Base-by-base conservation (phyloP, 2,797 vertebrate species). In the Anguilla pacifica region DNA sequence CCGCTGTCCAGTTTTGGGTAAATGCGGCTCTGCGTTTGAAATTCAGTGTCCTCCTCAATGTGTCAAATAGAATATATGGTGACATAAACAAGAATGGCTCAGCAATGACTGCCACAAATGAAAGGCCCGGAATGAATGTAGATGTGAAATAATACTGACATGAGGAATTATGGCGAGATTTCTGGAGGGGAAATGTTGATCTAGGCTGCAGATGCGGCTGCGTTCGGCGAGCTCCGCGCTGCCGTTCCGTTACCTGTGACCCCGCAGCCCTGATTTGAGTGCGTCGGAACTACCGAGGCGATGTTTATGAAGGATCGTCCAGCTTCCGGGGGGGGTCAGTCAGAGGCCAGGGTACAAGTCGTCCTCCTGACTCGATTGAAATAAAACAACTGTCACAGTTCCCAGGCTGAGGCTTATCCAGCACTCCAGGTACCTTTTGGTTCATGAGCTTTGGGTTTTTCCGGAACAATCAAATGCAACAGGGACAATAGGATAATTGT, bases 71-170 rank as follows among this genome's bases (percentile, higher is more conserved):
- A 87, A 87, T 70, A 53, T 83, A 87, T 28, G 28, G 86, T 87
- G 57, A 67, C 79, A 83, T 77, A 77, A 81, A 70, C 86, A 43
- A 83, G 53, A 87, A 83, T 46, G 55, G 86, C 74, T 86, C 35
- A 31, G 57, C 70, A 72, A 79, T 87, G 57, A 83, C 86, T 59
- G 55, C 25, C 72, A 82, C 72, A 87, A 87, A 82, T 81, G 57
- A 64, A 87, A 82, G 74, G 57, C 5, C 53, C 59, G 19, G 74
- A 77, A 17, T 77, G 74, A 77, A 57, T 84, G 59, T 85, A 39
- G 28, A 46, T 83, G 79, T 83, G 59, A 87, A 64, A 67, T 83
- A 81, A 87, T 72, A 87, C 53, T 87, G 86, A 87, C 81, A 13
- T 13, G 15, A 25, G 49, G 28, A 70, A 39, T 28, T 51, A 70